A percentile compares a stretch with the other conserved stretches of the same genome.
These are phyloP conservation scores for Sphenopsis melanotis DNA, from an alignment of 2,797 vertebrate genomes.

Conservation along the genomic window DNA sequence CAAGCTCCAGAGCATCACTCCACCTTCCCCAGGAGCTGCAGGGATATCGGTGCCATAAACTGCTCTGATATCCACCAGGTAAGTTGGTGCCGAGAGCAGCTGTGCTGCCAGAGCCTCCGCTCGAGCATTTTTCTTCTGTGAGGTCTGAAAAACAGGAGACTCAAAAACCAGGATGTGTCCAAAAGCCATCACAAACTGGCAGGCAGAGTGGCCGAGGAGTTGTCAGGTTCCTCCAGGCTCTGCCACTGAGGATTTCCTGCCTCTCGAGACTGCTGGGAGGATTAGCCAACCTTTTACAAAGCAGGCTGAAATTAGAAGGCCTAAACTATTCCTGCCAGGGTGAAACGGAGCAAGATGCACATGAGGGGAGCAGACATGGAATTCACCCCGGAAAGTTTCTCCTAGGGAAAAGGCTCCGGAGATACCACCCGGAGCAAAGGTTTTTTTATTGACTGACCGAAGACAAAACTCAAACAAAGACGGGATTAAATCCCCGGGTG, in stretches of 20 bases:
- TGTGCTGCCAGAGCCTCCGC: neutral
- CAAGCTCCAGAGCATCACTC: neutral
- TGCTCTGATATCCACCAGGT: neutral
- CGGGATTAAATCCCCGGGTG: neutral
- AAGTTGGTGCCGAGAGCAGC: neutral
- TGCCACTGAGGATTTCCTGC: neutral
- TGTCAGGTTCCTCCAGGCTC: neutral
- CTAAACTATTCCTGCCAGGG: neutral
- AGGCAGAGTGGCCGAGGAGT: neutral
- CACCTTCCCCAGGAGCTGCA: neutral
- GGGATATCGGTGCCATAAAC: fast-evolving
- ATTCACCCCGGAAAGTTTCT: neutral
- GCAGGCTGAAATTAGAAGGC: slow-evolving; percentile 26
- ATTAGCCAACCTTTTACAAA: neutral
- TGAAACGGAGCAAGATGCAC: neutral
- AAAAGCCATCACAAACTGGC: neutral
- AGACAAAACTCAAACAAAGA: neutral
- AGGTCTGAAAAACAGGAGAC: neutral
- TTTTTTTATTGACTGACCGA: neutral
- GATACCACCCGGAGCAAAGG: neutral
- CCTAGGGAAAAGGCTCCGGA: neutral
- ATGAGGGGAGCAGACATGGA: neutral
- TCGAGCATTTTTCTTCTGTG: neutral
- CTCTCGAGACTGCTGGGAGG: neutral
- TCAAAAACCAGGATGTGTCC: neutral